These are phyloP conservation scores for Octonoba sinensis DNA, from an alignment of 2,888 invertebrate genomes.

Conservation along the genomic window DNA sequence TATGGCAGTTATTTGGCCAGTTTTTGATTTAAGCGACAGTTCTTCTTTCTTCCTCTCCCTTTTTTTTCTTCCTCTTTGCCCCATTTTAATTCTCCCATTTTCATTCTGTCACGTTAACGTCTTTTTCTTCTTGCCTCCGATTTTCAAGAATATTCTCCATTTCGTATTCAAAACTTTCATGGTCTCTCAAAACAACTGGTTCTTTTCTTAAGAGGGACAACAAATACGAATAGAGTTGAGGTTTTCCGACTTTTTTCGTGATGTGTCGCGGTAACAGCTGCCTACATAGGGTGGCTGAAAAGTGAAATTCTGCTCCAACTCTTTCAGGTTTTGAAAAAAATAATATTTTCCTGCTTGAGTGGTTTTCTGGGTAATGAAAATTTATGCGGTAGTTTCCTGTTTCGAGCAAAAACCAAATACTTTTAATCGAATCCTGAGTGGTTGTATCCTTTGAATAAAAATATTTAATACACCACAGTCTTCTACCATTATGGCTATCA, in stretches of 20 bases:
- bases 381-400: constrained; percentile 25
- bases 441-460: constrained; percentile 13
- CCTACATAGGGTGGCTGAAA: constrained; percentile 21
- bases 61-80: no score
- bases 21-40: no score
- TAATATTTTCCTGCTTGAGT: constrained; percentile 20
- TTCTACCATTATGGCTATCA: not conserved
- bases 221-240: constrained; percentile 22
- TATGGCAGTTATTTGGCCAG: no score
- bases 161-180: constrained; percentile 10
- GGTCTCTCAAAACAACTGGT: constrained; percentile 10
- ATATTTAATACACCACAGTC: constrained; percentile 15
- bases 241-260: constrained; percentile 5
- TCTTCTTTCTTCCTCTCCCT: no score
- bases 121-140: constrained; percentile 20
- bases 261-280: constrained; percentile 29
- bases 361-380: constrained; percentile 24
- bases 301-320: constrained; percentile 22
- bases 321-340: constrained; percentile 40
- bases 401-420: constrained; percentile 36
- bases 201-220: constrained; percentile 25
- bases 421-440: constrained; percentile 16
- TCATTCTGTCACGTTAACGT: not conserved
- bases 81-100: no score
- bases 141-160: constrained; percentile 21